Base-by-base conservation (phyloP, 2,888 invertebrate genomes). In the Thymelicus sylvestris region DNA sequence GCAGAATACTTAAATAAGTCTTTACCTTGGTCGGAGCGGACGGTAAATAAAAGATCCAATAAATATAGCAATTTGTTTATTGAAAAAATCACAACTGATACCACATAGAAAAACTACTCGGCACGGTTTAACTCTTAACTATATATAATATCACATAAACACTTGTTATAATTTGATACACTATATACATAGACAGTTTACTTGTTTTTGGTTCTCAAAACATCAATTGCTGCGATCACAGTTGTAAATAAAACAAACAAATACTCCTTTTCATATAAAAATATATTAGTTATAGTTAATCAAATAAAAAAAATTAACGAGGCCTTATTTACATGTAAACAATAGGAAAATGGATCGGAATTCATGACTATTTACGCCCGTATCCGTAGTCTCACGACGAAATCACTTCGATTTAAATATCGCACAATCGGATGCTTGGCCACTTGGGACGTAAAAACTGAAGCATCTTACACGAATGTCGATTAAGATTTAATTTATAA, bases 31-130 rank as follows among this genome's bases (percentile, higher is more conserved):
- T 19, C 19, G 19, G 19, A 19, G 19, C 19, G 19, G 19, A 19
- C 19, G 2, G 19, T 8, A 74, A 75, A 76, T 74, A 73, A 76
- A 75, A 76, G n/a, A 71, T 24, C 64, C 47, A 48, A 72, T 74
- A 75, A 79, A 80, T 78, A 91, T 91, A 89, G 90, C 89, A 91
- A 88, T 90, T 89, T 83, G 80, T 93, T 93, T 93, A 93, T 92
- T 91, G 86, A 88, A 91, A 91, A 92, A 92, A 91, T 91, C 92
- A 93, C 92, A 93, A 93, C 93, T 91, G 89, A 93, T 93, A 93
- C 93, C 93, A 93, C 89, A 93, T 93, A 93, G 92, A 93, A 93
- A 93, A 93, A 90, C 93, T 93, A 93, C 89, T 93, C 92, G 93
- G 93, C 93, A 93, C 93, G 91, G 92, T 92, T 93, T 93, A 93